These are phyloP conservation scores for Pyrocephalus nanus DNA, from an alignment of 2,797 vertebrate genomes.

Conservation along the genomic window DNA sequence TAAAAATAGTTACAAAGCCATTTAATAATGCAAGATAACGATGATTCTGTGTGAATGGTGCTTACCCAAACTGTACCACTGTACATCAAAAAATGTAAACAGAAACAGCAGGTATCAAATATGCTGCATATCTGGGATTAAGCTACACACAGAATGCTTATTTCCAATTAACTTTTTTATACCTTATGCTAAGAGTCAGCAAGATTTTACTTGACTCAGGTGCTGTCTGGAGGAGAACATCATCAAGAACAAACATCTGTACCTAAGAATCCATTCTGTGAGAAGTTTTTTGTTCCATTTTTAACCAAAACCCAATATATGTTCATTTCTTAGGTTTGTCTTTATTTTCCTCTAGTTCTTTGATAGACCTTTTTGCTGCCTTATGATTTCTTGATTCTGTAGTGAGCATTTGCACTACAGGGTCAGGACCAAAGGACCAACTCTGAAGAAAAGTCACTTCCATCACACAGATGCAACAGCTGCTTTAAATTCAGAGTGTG, in stretches of 20 bases:
- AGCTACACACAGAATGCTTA: neutral
- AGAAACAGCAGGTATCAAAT: neutral
- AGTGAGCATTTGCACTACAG: neutral
- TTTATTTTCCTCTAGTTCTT: neutral
- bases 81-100: neutral
- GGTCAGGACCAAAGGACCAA: neutral
- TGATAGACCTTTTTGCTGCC: neutral
- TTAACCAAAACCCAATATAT: neutral
- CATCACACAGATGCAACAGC: neutral
- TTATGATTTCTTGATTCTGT: neutral
- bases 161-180: neutral
- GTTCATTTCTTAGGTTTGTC: neutral
- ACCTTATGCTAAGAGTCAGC: neutral
- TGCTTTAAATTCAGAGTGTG: neutral
- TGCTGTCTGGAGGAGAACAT: neutral
- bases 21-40: neutral
- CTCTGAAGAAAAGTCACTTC: neutral
- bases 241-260: neutral
- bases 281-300: neutral
- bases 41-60: neutral
- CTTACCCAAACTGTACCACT: neutral
- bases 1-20: neutral
- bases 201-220: neutral
- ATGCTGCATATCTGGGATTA: neutral
- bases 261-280: neutral